phyloP scores from a whole-genome alignment of 2,797 vertebrate species.

The Uromys caudimaculatus region DNA sequence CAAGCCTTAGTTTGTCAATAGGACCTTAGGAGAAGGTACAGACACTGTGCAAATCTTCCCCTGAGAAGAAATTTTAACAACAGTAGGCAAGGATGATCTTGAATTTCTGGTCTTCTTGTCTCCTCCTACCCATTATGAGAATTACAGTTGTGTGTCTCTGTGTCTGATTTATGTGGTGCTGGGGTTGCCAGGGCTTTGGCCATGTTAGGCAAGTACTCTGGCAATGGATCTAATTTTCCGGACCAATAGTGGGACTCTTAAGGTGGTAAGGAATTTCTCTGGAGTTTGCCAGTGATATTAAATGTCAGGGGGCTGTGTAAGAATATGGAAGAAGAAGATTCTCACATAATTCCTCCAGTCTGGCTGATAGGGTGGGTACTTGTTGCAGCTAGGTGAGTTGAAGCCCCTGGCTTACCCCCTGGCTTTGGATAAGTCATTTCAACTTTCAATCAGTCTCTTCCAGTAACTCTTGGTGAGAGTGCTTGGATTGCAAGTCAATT shows the following conservation, averaged over 20 bases:
- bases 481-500: background rate
- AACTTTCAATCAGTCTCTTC: background rate
- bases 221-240: background rate
- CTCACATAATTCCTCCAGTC: background rate
- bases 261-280: conserved; percentile 24
- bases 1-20: background rate
- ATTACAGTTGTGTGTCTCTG: background rate
- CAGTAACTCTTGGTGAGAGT: background rate
- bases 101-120: background rate
- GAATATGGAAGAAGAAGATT: background rate
- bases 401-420: background rate
- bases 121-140: background rate
- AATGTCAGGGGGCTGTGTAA: background rate
- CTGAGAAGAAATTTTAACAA: background rate
- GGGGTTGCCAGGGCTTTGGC: background rate
- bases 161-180: background rate
- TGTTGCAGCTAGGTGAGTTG: background rate
- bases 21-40: background rate
- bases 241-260: background rate
- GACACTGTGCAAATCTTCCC: background rate
- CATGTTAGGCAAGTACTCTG: background rate
- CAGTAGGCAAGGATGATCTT: background rate
- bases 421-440: background rate
- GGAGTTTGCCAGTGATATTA: background rate
- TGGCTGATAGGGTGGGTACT: background rate